Evolutionary conservation across 2,797 vertebrate species (phyloP), one percentile per base, ranked within the genome.

Genomic region (Eremophila alpestris): DNA sequence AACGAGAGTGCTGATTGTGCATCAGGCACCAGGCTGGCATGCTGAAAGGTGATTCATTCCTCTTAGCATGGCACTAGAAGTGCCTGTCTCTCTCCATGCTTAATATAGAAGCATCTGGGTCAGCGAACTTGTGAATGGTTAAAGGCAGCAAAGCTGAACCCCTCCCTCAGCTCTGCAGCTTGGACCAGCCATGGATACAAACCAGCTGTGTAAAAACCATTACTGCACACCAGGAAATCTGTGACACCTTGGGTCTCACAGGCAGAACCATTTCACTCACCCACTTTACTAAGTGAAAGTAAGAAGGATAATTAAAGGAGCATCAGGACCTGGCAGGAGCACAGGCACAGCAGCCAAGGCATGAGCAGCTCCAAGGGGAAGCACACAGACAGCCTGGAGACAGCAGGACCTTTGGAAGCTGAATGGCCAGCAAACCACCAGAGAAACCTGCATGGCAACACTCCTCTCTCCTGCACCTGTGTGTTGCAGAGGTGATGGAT

Each of bases 261-360:
- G 79, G 54, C 78, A 84, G 82, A 96, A 62, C 74, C 65, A 74
- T 56, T 86, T 92, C 13, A 9, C 20, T 77, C 71, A 55, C 64
- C 7, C 65, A 27, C 80, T 95, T 90, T 76, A 36, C 55, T 51
- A 43, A 59, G 38, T 30, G 40, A 65, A 83, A 95, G 87, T 49
- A 60, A 96, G 95, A 48, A 81, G 20, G 13, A 58, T 52, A 70
- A 87, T 71, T 89, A 83, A 91, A 91, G 85, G 67, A 93, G 65
- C 68, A 71, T 58, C 16, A 40, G 46, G 45, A 89, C 13, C 48
- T 27, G 56, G 77, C 63, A 82, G 60, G 52, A 90, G 49, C 52
- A 79, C 0, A 1, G 94, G 77, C 59, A 65, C 36, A 94, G 65
- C 56, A 65, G 68, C 26, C 71, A 59, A 56, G 45, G 68, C 32